Percentiles rank a stretch among this genome's conserved stretches.
Conservation (phyloP, 2,888 invertebrate species). For the Atethmia centrago region DNA sequence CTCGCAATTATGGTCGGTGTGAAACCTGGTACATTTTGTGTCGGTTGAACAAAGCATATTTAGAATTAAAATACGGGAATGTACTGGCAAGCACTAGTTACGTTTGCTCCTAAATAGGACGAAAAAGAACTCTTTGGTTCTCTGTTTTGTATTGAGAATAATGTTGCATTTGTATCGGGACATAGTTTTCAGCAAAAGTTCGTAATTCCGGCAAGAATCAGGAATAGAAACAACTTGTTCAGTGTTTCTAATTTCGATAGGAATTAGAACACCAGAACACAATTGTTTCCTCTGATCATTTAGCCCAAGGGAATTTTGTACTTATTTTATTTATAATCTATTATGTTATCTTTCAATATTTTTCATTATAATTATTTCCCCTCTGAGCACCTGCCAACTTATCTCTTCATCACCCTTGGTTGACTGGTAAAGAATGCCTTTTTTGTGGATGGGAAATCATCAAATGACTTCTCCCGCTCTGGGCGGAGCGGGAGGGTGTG, state of each 20-base stretch:
- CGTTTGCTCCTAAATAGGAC: constrained; percentile 7
- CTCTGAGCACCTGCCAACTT: too few relatives aligned
- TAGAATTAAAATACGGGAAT: constrained; percentile 37
- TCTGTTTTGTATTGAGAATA: constrained; percentile 1
- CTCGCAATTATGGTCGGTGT: constrained; percentile 42
- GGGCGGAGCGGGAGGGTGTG: too few relatives aligned
- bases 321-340: too few relatives aligned
- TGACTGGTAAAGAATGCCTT: too few relatives aligned
- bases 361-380: too few relatives aligned
- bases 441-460: too few relatives aligned
- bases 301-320: too few relatives aligned
- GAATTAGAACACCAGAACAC: too few relatives aligned
- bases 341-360: too few relatives aligned
- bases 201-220: not conserved
- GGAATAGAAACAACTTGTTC: not conserved
- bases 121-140: constrained; percentile 5
- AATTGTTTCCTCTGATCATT: too few relatives aligned
- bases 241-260: not conserved
- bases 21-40: constrained; percentile 47
- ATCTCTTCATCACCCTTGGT: too few relatives aligned
- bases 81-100: constrained; percentile 6
- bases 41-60: constrained; percentile 51
- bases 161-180: constrained; percentile 1
- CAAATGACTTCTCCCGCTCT: too few relatives aligned
- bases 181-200: not conserved